Evolutionary conservation across 1,140 invertebrate species (phyloP).

Genomic region (Steinernema khuongi): DNA sequence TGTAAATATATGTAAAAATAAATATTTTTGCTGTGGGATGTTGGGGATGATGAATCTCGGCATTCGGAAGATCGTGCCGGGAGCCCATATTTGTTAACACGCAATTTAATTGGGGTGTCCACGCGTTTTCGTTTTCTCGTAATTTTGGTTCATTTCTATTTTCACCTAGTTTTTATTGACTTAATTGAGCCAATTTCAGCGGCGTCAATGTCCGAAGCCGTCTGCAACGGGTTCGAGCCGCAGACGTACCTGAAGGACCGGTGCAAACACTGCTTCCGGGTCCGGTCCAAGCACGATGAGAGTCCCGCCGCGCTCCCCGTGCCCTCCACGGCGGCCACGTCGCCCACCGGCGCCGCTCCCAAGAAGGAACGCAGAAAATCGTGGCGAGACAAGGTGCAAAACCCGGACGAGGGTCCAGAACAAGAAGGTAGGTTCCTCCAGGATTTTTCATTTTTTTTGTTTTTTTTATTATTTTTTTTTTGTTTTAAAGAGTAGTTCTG

Average conservation of each 20-base stretch:
- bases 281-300: constrained; percentile 24
- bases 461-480: not conserved
- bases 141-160: not conserved
- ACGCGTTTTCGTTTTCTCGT: too few species aligned
- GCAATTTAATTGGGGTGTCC: too few species aligned
- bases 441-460: constrained; percentile 13
- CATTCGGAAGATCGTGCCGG: too few species aligned
- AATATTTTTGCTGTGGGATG: too few species aligned
- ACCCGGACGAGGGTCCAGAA: constrained; percentile 40
- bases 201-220: constrained; percentile 31
- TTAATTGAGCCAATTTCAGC: not conserved
- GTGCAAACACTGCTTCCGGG: constrained; percentile 24
- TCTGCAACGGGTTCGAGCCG: constrained; percentile 54
- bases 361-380: constrained; percentile 42
- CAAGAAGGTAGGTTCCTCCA: constrained; percentile 27
- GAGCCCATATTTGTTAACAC: too few species aligned
- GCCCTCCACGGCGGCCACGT: not conserved
- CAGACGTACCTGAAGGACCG: constrained; percentile 50
- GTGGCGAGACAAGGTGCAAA: constrained; percentile 38
- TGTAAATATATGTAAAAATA: too few species aligned
- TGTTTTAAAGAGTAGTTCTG: too few species aligned
- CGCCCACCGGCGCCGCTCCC: not conserved
- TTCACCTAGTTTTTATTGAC: not conserved
- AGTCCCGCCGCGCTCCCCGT: constrained; percentile 6
- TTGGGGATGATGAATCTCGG: too few species aligned